A percentile compares a stretch with the other conserved stretches of the same genome.
Evolutionary conservation across 2,797 vertebrate genomes (phyloP).

Genomic region (Pseudochaenichthys georgianus): DNA sequence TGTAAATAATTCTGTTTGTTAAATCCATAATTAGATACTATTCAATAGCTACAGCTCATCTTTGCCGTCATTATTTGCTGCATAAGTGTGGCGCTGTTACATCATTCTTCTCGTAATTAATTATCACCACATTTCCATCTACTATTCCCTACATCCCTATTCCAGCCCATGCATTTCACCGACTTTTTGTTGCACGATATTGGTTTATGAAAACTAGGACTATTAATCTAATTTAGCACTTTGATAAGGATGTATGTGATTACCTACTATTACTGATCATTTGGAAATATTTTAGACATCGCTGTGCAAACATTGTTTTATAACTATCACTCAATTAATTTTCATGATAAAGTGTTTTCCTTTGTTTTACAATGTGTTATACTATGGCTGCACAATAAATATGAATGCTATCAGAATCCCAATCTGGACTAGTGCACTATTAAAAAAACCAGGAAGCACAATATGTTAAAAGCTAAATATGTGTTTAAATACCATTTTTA

Average conservation of each 20-base stretch:
- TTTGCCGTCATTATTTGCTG: slow-evolving; percentile 25
- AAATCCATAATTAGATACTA: not conserved
- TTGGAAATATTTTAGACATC: not conserved
- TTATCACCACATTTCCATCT: slow-evolving; percentile 22
- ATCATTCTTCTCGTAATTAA: slow-evolving; percentile 41
- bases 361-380: not conserved
- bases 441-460: no score
- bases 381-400: no score
- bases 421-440: no score
- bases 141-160: not conserved
- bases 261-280: not conserved
- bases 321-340: not conserved
- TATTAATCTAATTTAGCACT: not conserved
- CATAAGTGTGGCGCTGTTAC: slow-evolving; percentile 49
- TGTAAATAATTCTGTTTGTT: not conserved
- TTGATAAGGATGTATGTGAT: not conserved
- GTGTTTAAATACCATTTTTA: no score
- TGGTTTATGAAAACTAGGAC: no score
- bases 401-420: no score
- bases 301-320: not conserved
- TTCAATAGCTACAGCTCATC: not conserved
- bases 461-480: no score
- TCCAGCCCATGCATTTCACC: slow-evolving; percentile 30
- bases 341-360: not conserved
- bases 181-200: not conserved